These are phyloP conservation scores for Meandrusa payeni DNA, from an alignment of 2,888 invertebrate genomes.

Conservation along the genomic window DNA sequence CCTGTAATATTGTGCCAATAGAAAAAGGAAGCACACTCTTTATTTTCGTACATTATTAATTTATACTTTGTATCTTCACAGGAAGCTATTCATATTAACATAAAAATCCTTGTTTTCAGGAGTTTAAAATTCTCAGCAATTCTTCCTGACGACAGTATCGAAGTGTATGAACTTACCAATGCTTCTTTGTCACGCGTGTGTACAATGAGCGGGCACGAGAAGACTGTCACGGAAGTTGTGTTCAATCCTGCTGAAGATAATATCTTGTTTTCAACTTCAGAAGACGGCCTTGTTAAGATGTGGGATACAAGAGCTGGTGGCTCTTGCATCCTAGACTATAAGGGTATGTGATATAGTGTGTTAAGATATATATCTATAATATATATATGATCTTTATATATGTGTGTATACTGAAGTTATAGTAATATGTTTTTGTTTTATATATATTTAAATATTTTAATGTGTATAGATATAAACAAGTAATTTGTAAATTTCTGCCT, in stretches of 20 bases:
- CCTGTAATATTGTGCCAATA: no score
- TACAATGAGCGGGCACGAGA: slow-evolving; percentile 65
- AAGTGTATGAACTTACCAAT: slow-evolving; percentile 58
- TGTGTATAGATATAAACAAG: no score
- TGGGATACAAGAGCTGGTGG: slow-evolving; percentile 83
- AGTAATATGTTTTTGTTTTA: no score
- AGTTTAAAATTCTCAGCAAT: slow-evolving; percentile 58
- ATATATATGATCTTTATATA: no score
- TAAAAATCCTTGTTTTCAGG: slow-evolving; percentile 38
- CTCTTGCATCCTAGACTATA: slow-evolving; percentile 55
- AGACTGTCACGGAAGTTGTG: slow-evolving; percentile 77
- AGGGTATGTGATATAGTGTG: slow-evolving; percentile 48
- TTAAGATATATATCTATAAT: no score
- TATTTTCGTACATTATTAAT: no score
- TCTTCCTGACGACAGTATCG: slow-evolving; percentile 57
- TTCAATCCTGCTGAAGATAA: slow-evolving; percentile 80
- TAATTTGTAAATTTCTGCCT: no score
- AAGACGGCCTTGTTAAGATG: slow-evolving; percentile 79
- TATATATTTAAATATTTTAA: no score
- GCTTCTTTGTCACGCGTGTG: slow-evolving; percentile 51
- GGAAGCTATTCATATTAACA: no score
- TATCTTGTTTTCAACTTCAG: slow-evolving; percentile 80
- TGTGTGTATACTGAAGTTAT: no score
- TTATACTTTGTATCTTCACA: no score
- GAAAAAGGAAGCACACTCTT: no score